These are phyloP conservation scores for Aphelocoma coerulescens DNA, from an alignment of 2,113 vertebrate species.

Conservation along the genomic window DNA sequence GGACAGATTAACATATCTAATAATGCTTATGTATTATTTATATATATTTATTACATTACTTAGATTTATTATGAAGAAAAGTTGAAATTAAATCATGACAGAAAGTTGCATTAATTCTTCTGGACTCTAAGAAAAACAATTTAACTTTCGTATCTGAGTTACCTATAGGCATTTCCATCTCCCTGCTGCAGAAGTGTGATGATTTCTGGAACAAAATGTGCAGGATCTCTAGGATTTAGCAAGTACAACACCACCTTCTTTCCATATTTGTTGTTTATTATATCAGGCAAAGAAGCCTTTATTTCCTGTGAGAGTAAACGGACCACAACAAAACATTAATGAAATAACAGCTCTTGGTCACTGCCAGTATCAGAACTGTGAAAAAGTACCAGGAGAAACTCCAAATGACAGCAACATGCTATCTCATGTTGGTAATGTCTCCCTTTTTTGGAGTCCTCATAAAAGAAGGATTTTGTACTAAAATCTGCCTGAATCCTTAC, in stretches of 20 bases:
- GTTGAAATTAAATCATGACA: not conserved
- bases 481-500: not conserved
- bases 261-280: constrained; percentile 89
- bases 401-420: not conserved
- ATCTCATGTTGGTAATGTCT: not conserved
- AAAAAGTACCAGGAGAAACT: not conserved
- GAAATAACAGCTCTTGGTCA: not conserved
- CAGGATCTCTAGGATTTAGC: constrained; percentile 86
- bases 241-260: constrained; percentile 90
- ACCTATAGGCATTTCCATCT: constrained; percentile 89
- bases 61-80: not conserved
- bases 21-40: not conserved
- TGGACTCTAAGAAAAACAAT: not conserved
- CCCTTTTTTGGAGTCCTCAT: not conserved
- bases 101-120: not conserved
- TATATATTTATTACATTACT: not conserved
- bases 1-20: not conserved
- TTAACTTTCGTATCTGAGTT: not conserved
- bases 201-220: constrained; percentile 88
- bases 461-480: not conserved
- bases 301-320: constrained; percentile 79
- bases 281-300: constrained; percentile 74
- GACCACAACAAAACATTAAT: not conserved
- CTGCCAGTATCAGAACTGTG: not conserved
- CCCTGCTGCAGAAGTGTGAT: constrained; percentile 85